Evolutionary conservation across 2,888 invertebrate genomes (phyloP).

Genomic region (Scelioninae gen. 1): DNA sequence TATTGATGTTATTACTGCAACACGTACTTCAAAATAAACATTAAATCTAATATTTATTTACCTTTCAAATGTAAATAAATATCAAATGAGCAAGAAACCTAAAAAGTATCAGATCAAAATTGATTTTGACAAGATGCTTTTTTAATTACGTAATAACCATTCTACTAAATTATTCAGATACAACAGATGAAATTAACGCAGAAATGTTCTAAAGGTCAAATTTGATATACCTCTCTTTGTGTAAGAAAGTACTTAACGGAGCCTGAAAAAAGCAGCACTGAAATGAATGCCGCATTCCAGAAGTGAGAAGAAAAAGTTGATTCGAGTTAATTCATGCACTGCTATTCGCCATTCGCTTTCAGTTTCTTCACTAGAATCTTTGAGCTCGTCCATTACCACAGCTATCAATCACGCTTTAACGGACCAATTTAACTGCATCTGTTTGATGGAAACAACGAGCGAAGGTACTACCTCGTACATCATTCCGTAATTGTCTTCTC

Average conservation of each 20-base stretch:
- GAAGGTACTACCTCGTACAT: slow-evolving; percentile 48
- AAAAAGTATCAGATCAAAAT: no score
- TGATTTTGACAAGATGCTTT: no score
- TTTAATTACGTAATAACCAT: no score
- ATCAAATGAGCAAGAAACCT: no score
- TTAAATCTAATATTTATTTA: no score
- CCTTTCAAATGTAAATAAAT: no score
- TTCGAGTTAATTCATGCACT: slow-evolving; percentile 52
- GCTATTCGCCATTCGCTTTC: slow-evolving; percentile 29
- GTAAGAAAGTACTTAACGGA: neutral
- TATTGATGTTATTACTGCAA: no score
- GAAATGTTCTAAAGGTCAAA: neutral
- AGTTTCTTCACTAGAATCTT: slow-evolving; percentile 57
- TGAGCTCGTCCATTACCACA: slow-evolving; percentile 60
- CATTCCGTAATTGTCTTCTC: slow-evolving; percentile 63
- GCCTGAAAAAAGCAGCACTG: slow-evolving; percentile 9
- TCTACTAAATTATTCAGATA: no score
- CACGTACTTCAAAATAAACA: no score
- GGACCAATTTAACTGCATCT: slow-evolving; percentile 62
- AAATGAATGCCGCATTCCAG: slow-evolving; percentile 28
- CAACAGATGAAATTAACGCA: no score
- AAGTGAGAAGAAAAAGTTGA: slow-evolving; percentile 32
- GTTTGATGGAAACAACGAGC: slow-evolving; percentile 50
- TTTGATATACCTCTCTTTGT: neutral
- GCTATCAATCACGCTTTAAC: slow-evolving; percentile 68